These are phyloP conservation scores for Lagopus leucura DNA, from an alignment of 2,113 vertebrate species.

Conservation along the genomic window DNA sequence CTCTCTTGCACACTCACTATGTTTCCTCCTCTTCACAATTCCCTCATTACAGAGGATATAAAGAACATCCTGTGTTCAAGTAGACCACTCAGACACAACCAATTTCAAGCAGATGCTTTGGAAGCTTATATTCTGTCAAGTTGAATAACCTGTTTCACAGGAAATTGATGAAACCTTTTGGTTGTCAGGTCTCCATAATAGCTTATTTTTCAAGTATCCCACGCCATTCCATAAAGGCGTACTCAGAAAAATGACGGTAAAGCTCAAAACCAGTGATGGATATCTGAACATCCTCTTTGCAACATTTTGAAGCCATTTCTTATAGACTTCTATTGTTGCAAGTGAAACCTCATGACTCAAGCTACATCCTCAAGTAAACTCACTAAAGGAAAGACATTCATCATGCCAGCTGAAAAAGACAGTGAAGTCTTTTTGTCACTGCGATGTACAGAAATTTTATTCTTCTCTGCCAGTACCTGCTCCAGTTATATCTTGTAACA, in stretches of 20 bases:
- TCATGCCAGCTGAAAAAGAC: background rate
- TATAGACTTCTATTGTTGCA: background rate
- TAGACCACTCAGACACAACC: background rate
- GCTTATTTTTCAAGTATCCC: background rate
- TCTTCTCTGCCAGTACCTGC: background rate
- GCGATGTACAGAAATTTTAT: background rate
- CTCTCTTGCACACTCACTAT: background rate
- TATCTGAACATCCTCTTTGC: background rate
- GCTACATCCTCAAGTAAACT: background rate
- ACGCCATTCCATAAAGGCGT: background rate
- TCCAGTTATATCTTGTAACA: background rate
- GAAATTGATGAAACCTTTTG: background rate
- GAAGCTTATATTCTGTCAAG: background rate
- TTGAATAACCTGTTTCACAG: background rate
- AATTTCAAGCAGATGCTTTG: background rate
- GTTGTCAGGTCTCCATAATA: background rate
- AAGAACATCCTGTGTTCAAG: background rate
- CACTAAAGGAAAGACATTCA: background rate
- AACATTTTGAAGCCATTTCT: background rate
- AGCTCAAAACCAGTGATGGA: background rate
- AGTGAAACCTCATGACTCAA: background rate
- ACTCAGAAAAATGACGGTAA: background rate
- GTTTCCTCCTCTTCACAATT: background rate
- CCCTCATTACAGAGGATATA: background rate
- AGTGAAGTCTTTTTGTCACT: background rate